Evolutionary conservation across 2,888 invertebrate species (phyloP).

Genomic region (Eulithis prunata): DNA sequence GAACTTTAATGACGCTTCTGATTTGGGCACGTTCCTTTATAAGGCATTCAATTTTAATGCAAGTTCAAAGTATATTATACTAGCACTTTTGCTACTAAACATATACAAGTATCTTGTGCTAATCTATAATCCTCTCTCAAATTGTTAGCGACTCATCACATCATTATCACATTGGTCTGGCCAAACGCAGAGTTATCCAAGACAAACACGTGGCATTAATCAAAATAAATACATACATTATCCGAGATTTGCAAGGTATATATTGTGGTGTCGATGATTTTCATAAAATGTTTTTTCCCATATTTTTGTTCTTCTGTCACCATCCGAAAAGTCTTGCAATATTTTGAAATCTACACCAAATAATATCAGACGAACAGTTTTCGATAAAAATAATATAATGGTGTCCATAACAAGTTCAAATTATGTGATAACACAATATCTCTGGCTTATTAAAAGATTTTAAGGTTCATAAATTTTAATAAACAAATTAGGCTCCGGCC

Average conservation of each 20-base stretch:
- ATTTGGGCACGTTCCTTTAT: constrained; percentile 41
- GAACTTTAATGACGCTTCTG: constrained; percentile 47
- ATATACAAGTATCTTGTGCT: constrained; percentile 2
- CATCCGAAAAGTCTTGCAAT: neutral
- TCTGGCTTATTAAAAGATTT: constrained; percentile 54
- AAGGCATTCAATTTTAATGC: constrained; percentile 34
- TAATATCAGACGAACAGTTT: constrained; percentile 21
- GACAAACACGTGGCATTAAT: too few relatives aligned
- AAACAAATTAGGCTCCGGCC: constrained; percentile 59
- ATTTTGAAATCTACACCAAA: constrained; percentile 17
- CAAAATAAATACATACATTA: too few relatives aligned
- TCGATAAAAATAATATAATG: constrained; percentile 23
- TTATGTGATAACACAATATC: constrained; percentile 56
- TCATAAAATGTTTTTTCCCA: too few relatives aligned
- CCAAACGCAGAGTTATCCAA: too few relatives aligned
- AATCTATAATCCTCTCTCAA: neutral
- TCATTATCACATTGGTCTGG: too few relatives aligned
- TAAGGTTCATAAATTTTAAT: constrained; percentile 62
- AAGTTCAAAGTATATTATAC: constrained; percentile 35
- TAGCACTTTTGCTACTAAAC: constrained; percentile 27
- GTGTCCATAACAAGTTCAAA: constrained; percentile 48
- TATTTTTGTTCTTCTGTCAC: too few relatives aligned
- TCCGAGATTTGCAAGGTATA: too few relatives aligned
- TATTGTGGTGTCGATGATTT: too few relatives aligned
- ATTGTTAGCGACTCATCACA: too few relatives aligned